These are phyloP conservation scores for Aradophagus sp. DNA, from an alignment of 1,140 invertebrate species.

Conservation along the genomic window DNA sequence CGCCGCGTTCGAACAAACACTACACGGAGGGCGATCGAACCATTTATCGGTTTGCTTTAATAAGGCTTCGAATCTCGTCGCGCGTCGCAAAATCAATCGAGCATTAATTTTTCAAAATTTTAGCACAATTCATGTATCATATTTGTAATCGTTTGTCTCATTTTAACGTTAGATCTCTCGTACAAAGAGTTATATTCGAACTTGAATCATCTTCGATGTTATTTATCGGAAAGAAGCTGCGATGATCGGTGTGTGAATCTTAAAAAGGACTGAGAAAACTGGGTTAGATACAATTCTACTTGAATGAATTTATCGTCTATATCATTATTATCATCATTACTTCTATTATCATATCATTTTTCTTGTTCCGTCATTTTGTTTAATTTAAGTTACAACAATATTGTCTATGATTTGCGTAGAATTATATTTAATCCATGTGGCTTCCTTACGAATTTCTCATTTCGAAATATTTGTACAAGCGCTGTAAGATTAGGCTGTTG, in stretches of 20 bases:
- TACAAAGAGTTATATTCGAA: conserved; percentile 52
- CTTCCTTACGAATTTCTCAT: conserved; percentile 17
- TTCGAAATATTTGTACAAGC: conserved; percentile 51
- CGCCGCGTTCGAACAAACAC: conserved; percentile 31
- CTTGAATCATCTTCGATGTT: conserved; percentile 52
- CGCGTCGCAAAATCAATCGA: conserved; percentile 23
- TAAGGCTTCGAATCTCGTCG: conserved; percentile 50
- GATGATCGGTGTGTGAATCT: conserved; percentile 25
- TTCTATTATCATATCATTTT: conserved; percentile 16
- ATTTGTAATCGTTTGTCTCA: conserved; percentile 1
- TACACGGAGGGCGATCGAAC: conserved; percentile 37
- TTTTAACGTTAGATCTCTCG: too few relatives aligned
- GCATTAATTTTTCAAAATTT: conserved; percentile 17
- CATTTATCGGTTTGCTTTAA: conserved; percentile 45
- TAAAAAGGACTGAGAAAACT: conserved; percentile 27
- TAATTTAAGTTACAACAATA: conserved; percentile 52
- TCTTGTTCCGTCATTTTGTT: too few relatives aligned
- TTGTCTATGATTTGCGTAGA: conserved; percentile 53
- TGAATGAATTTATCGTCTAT: conserved; percentile 25
- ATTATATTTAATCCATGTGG: conserved; percentile 52
- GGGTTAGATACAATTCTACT: conserved; percentile 55
- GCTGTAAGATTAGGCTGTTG: conserved; percentile 42
- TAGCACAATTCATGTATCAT: conserved; percentile 10
- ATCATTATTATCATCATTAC: conserved; percentile 13
- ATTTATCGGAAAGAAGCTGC: conserved; percentile 49